These are phyloP conservation scores for Pelecanus crispus DNA, from an alignment of 2,113 vertebrate species.

Conservation along the genomic window DNA sequence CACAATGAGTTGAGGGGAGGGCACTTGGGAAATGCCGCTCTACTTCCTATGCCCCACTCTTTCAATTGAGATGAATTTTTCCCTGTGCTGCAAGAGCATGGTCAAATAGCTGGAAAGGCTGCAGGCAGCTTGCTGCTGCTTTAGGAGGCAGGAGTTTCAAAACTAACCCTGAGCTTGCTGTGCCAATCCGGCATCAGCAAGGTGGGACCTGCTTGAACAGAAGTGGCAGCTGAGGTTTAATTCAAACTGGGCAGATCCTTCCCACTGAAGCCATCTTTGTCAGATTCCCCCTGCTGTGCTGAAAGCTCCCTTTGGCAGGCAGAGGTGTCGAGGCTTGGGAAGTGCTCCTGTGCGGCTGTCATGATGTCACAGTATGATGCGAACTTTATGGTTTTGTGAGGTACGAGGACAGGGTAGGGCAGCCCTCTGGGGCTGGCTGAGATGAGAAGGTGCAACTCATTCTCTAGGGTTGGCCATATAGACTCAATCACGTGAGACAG, in stretches of 20 bases:
- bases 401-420: background rate
- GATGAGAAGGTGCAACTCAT: background rate
- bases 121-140: background rate
- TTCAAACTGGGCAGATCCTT: background rate
- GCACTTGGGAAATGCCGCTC: background rate
- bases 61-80: background rate
- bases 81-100: background rate
- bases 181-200: fast-evolving
- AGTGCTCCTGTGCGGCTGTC: background rate
- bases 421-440: background rate
- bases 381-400: background rate
- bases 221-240: background rate
- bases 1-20: background rate
- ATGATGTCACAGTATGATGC: background rate
- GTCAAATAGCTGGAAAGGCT: background rate
- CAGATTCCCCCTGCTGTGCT: background rate
- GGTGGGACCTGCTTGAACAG: background rate
- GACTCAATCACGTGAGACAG: background rate
- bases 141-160: background rate
- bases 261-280: background rate
- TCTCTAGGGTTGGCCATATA: background rate
- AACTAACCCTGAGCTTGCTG: background rate
- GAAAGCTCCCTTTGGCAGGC: background rate
- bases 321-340: background rate
- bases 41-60: background rate